These are phyloP conservation scores for Macrocentrus cingulum DNA, from an alignment of 1,140 invertebrate genomes.

Conservation along the genomic window DNA sequence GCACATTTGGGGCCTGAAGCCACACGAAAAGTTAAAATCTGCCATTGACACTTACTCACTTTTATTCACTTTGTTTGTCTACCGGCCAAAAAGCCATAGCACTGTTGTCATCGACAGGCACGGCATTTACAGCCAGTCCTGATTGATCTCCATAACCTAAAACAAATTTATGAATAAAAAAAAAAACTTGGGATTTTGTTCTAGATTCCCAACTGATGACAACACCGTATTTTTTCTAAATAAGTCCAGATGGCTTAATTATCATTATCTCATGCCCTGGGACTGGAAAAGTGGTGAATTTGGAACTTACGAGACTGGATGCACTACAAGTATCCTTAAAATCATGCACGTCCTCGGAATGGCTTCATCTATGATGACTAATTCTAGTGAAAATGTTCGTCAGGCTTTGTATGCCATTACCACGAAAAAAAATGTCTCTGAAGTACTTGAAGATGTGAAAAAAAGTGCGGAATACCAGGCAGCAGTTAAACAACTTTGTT, in stretches of 20 bases:
- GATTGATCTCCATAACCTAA: not conserved
- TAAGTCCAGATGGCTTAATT: slow-evolving; percentile 75
- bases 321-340: slow-evolving; percentile 66
- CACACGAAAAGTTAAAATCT: slow-evolving; percentile 68
- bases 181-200: slow-evolving; percentile 36
- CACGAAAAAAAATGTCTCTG: slow-evolving; percentile 34
- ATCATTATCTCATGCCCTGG: slow-evolving; percentile 75
- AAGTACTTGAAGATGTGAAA: slow-evolving; percentile 35
- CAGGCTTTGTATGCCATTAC: slow-evolving; percentile 58
- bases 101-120: slow-evolving; percentile 41
- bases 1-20: slow-evolving; percentile 71
- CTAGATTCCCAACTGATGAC: slow-evolving; percentile 68
- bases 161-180: not conserved
- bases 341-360: slow-evolving; percentile 67
- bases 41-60: slow-evolving; percentile 40
- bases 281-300: slow-evolving; percentile 79
- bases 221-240: slow-evolving; percentile 73
- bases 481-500: slow-evolving; percentile 32
- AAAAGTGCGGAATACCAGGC: slow-evolving; percentile 34
- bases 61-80: slow-evolving; percentile 41
- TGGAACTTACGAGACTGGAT: slow-evolving; percentile 70
- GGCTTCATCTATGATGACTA: slow-evolving; percentile 65
- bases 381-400: slow-evolving; percentile 64
- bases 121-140: slow-evolving; percentile 35
- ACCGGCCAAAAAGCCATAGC: slow-evolving; percentile 46